A percentile compares a stretch with the other conserved stretches of the same genome.
These are phyloP conservation scores for Pseudolycoriella hygida DNA, from an alignment of 2,888 invertebrate species.

Conservation along the genomic window DNA sequence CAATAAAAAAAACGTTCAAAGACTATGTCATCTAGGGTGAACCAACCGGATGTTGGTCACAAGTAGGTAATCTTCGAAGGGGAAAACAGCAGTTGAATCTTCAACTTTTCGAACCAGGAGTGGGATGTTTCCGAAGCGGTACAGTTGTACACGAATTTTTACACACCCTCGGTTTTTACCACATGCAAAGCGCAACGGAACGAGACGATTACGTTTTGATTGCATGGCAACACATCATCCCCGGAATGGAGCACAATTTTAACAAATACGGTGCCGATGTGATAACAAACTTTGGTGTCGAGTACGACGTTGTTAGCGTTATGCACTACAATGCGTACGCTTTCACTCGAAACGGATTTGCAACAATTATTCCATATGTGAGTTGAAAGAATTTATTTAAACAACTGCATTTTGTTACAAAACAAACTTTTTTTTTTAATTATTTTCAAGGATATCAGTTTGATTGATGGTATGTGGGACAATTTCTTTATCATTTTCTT, in stretches of 20 bases:
- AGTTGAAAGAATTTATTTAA: slow-evolving; percentile 1
- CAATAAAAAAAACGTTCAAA: neutral
- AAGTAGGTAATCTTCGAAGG: slow-evolving; percentile 43
- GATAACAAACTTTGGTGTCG: slow-evolving; percentile 42
- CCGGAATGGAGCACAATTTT: slow-evolving; percentile 48
- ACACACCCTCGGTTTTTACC: slow-evolving; percentile 61
- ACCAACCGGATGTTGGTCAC: slow-evolving; percentile 57
- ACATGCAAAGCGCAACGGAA: slow-evolving; percentile 61
- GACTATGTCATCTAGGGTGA: slow-evolving; percentile 14
- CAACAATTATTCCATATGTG: slow-evolving; percentile 41
- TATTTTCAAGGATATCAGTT: too few species aligned
- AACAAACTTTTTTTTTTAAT: too few species aligned
- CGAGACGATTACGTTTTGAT: slow-evolving; percentile 50
- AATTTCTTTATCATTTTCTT: too few species aligned
- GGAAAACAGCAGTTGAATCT: slow-evolving; percentile 19
- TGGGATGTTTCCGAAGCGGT: slow-evolving; percentile 23
- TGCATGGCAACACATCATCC: slow-evolving; percentile 23
- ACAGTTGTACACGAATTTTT: slow-evolving; percentile 61
- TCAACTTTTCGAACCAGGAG: slow-evolving; percentile 15
- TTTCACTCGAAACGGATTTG: slow-evolving; percentile 47
- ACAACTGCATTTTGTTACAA: too few species aligned
- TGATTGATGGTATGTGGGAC: too few species aligned
- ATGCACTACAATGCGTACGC: slow-evolving; percentile 62
- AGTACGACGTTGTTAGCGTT: slow-evolving; percentile 60
- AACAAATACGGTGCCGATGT: slow-evolving; percentile 37